A percentile compares a stretch with the other conserved stretches of the same genome.
Conservation (phyloP, 2,113 vertebrate genomes). For the Trinectes maculatus region DNA sequence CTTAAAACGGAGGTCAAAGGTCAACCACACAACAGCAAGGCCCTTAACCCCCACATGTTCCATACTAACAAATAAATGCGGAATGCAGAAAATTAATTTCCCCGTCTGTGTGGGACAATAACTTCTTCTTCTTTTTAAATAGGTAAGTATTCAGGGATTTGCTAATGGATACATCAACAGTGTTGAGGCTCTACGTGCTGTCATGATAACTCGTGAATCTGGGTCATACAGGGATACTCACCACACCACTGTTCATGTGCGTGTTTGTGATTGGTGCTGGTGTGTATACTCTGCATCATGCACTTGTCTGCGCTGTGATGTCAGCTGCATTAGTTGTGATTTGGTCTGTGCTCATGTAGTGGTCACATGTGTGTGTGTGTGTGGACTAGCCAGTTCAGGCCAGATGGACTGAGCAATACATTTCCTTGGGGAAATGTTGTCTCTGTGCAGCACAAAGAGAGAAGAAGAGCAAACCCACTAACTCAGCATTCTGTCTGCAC, state of each 20-base stretch:
- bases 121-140: no score
- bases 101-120: no score
- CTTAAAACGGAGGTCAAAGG: constrained; percentile 31
- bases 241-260: neutral
- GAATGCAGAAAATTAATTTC: no score
- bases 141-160: constrained; percentile 52
- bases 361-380: constrained; percentile 14
- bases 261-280: neutral
- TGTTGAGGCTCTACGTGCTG: constrained; percentile 26
- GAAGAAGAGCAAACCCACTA: constrained; percentile 44
- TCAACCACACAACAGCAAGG: constrained; percentile 29
- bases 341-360: constrained; percentile 4
- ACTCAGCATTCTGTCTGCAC: constrained; percentile 44
- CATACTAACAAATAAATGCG: no score
- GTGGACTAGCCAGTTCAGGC: constrained; percentile 2
- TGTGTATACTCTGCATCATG: neutral
- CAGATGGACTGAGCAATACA: constrained; percentile 68
- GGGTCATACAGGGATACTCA: constrained; percentile 39
- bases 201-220: constrained; percentile 50
- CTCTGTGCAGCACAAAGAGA: constrained; percentile 30
- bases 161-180: constrained; percentile 35
- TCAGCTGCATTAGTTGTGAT: constrained; percentile 28
- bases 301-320: constrained; percentile 10
- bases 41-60: no score
- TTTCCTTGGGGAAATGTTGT: constrained; percentile 55